Base-by-base conservation (phyloP, 2,113 vertebrate genomes). In the Galemys pyrenaicus region DNA sequence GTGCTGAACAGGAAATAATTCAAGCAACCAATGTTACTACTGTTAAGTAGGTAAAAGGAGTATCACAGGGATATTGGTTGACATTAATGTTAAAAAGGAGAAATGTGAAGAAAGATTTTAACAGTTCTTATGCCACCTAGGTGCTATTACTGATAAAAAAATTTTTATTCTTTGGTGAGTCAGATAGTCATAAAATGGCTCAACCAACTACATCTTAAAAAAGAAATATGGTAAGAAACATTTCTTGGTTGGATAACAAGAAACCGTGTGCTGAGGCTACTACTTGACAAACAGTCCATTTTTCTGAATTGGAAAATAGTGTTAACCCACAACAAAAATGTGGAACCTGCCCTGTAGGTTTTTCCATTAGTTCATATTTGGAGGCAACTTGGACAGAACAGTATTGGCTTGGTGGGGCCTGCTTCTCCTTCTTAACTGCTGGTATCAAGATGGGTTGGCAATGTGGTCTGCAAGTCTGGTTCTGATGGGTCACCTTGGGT, bases 161-260 rank as follows among this genome's bases (percentile, higher is more conserved):
- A 28, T 49, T 51, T 22, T 41, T n/a, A 12, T 39, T 20, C 1
- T 37, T 67, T 58, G 44, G 39, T 92, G 41, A 86, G 70, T 44
- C 32, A 58, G 75, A 10, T 3, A 78, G 32, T 19, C 79, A 78
- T 68, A 30, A 70, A 74, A 79, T 58, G 22, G 37, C 26, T 79
- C 41, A 26, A 88, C 65, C 30, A 49, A 37, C 16, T 20, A 32
- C 28, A 3, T 44, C 32, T 83, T 19, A 68, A 64, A 74, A 60
- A 88, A 70, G 79, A 56, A 11, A 37, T 49, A 28, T 81, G 51
- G 13, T 68, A 46, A 87, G 26, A 87, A 74, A 85, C 20, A 60
- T 37, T 73, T 22, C 3, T 44, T 28, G 62, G 44, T 32, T 78
- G 64, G 79, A 78, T 32, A n/a, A 41, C 37, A 64, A 74, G 1